These are phyloP conservation scores for Limnodromus scolopaceus DNA, from an alignment of 2,797 vertebrate genomes.

Conservation along the genomic window DNA sequence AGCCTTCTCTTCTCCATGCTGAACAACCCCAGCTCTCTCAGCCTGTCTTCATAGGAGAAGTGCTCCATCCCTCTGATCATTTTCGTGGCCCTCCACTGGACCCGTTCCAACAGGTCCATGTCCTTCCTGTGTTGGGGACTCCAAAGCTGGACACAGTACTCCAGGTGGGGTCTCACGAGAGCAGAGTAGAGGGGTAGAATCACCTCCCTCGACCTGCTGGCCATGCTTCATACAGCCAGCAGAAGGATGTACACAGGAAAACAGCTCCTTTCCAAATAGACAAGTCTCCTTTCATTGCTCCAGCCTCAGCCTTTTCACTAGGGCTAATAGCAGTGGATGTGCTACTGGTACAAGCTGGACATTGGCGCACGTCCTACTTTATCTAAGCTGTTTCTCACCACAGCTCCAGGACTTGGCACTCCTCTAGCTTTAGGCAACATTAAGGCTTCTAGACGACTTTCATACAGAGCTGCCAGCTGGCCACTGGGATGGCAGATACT, in stretches of 20 bases:
- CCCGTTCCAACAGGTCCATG: no score
- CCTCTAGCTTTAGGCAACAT: background rate
- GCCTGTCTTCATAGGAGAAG: no score
- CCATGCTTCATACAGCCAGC: background rate
- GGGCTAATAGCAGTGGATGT: fast-evolving
- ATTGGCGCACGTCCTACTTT: fast-evolving
- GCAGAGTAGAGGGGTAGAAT: no score
- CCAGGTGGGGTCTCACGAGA: no score
- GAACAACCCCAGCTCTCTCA: no score
- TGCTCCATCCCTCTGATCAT: no score
- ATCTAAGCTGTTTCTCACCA: background rate
- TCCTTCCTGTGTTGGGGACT: no score
- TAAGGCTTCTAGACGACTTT: background rate
- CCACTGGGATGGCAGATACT: background rate
- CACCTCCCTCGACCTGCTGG: no score
- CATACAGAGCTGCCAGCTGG: background rate
- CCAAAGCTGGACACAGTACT: no score
- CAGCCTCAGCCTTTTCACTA: background rate
- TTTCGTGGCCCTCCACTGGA: no score
- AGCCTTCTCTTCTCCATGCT: no score
- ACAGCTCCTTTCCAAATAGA: background rate
- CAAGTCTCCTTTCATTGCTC: background rate
- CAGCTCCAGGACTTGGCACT: background rate
- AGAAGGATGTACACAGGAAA: background rate
- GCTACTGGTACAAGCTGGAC: background rate